Conservation (phyloP, 2,888 invertebrate species). For the Orthosia incerta region DNA sequence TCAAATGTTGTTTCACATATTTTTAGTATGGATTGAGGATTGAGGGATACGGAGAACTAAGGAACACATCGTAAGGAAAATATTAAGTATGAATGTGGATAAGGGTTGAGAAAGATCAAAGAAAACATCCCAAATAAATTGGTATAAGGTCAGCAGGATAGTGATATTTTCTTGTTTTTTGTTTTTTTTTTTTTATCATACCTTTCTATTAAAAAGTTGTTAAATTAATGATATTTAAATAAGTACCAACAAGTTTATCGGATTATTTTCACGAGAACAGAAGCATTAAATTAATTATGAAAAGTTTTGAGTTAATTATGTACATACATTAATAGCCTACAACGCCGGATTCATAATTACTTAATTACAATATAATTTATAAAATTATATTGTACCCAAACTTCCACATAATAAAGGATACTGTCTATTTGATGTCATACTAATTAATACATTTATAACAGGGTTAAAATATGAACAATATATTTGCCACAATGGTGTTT, state of each 20-base stretch:
- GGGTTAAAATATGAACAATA: background rate
- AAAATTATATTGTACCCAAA: slow-evolving; percentile 49
- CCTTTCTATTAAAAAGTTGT: background rate
- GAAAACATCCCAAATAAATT: too few relatives aligned
- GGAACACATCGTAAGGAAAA: too few relatives aligned
- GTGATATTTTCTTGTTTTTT: too few relatives aligned
- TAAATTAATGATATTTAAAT: slow-evolving; percentile 18
- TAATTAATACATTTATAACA: slow-evolving; percentile 17
- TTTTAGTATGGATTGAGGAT: too few relatives aligned
- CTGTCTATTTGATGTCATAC: slow-evolving; percentile 21
- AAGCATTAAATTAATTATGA: slow-evolving; percentile 49
- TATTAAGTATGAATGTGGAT: too few relatives aligned
- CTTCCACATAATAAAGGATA: slow-evolving; percentile 36
- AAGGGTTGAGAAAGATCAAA: too few relatives aligned
- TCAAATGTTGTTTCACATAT: slow-evolving; percentile 19
- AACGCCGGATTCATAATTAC: slow-evolving; percentile 48
- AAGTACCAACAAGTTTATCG: slow-evolving; percentile 19
- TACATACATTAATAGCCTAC: slow-evolving; percentile 51
- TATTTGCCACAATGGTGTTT: background rate
- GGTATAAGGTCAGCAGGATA: too few relatives aligned
- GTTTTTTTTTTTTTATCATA: too few relatives aligned
- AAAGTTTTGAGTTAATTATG: slow-evolving; percentile 53
- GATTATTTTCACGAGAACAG: slow-evolving; percentile 26
- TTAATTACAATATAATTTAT: too few relatives aligned
- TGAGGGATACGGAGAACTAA: too few relatives aligned